Evolutionary conservation across 2,797 vertebrate species (phyloP).

Genomic region (Zenarchopterus dispar): DNA sequence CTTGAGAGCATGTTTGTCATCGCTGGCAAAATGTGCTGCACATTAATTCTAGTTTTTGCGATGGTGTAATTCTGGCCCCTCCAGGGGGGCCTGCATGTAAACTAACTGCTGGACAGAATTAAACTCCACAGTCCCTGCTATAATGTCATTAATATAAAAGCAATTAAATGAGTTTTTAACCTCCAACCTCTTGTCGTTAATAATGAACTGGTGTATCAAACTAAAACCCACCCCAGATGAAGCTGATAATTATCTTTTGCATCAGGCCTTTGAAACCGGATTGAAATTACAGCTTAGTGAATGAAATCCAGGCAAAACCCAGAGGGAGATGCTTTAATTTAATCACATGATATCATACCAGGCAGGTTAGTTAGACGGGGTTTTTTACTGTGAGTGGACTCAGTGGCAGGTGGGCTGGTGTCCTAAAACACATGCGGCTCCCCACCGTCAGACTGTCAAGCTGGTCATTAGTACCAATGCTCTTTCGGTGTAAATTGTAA

Average conservation of each 20-base stretch:
- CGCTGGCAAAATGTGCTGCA: conserved; percentile 89
- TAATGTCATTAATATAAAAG: conserved; percentile 99
- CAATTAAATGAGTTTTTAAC: conserved; percentile 99
- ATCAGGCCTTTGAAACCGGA: conserved; percentile 91
- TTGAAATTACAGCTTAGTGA: conserved; percentile 97
- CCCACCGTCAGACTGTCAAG: conserved; percentile 80
- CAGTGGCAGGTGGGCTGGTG: conserved; percentile 81
- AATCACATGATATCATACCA: conserved; percentile 93
- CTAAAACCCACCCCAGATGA: conserved; percentile 90
- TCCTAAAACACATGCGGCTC: conserved; percentile 79
- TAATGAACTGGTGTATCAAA: conserved; percentile 92
- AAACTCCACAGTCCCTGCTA: conserved; percentile 90
- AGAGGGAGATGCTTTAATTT: conserved; percentile 90
- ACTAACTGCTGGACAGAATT: conserved; percentile 96
- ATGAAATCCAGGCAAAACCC: conserved; percentile 90
- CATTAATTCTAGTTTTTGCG: conserved; percentile 97
- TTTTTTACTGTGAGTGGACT: conserved; percentile 86
- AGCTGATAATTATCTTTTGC: conserved; percentile 96
- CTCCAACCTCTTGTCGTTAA: conserved; percentile 99
- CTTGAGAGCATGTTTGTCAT: conserved; percentile 89
- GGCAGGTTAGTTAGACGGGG: conserved; percentile 95
- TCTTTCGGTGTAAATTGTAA: conserved; percentile 36
- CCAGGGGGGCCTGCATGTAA: conserved; percentile 90
- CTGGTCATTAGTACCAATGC: conserved; percentile 74
- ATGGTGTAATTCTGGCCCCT: conserved; percentile 90